Evolutionary conservation across 2,113 vertebrate species (phyloP), one percentile per base, ranked within the genome.

Genomic region (Nycticryphes semicollaris): DNA sequence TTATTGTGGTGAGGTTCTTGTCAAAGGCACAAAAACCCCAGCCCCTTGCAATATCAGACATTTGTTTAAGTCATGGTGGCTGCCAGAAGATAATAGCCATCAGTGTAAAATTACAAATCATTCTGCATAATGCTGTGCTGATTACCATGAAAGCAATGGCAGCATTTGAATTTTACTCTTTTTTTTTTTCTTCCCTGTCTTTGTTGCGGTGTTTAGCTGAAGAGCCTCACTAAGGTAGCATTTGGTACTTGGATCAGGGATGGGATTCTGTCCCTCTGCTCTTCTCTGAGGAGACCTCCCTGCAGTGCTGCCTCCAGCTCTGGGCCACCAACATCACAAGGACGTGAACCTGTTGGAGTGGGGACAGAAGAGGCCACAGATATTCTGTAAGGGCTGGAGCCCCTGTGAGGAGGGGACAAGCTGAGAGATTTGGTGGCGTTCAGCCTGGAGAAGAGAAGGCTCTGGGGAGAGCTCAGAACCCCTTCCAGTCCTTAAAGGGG

Each of bases 11-110:
- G 37, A 67, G 45, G 66, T 77, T 92, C 89, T 77, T 69, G 68
- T 59, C n/a, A 76, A 28, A 95, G 87, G 39, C 88, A 95, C 53
- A 90, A 83, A 70, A 75, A 56, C 24, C 3, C 1, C 80, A 56
- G 66, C 60, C 84, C 66, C 73, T 88, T 53, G 77, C 66, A 80
- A 60, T 47, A 54, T 87, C 92, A 97, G 90, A 69, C 89, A 67
- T 89, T 96, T 92, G 92, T 92, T 95, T 93, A 91, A 97, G 93
- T 82, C 95, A 24, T 93, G 85, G 94, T 16, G 73, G 87, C 97
- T 97, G 97, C 97, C 97, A 95, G 94, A 81, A 95, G 91, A 95
- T 95, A 97, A 97, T 91, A 90, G 95, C 87, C 60, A 35, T 96
- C 92, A 94, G 82, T 88, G 84, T 91, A 88, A 97, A 96, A 97